Percentiles rank a stretch among this genome's conserved stretches.
Evolutionary conservation across 1,140 invertebrate species (phyloP).

Genomic region (Anthonomus grandis): DNA sequence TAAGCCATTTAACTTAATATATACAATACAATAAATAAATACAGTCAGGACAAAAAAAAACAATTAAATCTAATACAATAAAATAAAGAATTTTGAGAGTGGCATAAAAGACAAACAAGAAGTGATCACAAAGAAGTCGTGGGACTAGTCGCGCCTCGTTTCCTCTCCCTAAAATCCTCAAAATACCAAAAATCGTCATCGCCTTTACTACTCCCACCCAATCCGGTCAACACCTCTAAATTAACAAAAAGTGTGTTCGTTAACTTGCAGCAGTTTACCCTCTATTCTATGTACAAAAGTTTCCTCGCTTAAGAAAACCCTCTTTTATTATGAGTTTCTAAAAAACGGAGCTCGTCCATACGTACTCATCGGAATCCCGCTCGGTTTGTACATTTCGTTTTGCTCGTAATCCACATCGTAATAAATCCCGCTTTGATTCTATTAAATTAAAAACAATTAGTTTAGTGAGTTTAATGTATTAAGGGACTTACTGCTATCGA

Average conservation of each 20-base stretch:
- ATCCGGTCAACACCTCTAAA: slow-evolving; percentile 23
- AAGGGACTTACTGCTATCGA: slow-evolving; percentile 61
- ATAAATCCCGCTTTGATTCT: slow-evolving; percentile 84
- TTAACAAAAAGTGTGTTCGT: slow-evolving; percentile 14
- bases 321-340: slow-evolving; percentile 35
- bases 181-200: slow-evolving; percentile 20
- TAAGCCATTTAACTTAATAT: neutral
- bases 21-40: no score
- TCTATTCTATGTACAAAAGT: slow-evolving; percentile 2
- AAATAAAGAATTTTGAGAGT: neutral
- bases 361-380: slow-evolving; percentile 66
- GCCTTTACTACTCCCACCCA: slow-evolving; percentile 16
- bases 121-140: slow-evolving; percentile 20
- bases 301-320: neutral
- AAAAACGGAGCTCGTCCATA: slow-evolving; percentile 53
- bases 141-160: slow-evolving; percentile 18
- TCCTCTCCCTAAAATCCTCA: slow-evolving; percentile 15
- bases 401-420: slow-evolving; percentile 83
- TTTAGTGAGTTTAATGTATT: neutral
- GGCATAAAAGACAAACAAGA: neutral
- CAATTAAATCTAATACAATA: neutral
- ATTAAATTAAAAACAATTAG: slow-evolving; percentile 33
- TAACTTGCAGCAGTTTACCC: neutral
- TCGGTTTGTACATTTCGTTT: slow-evolving; percentile 57
- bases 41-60: neutral